phyloP scores from a whole-genome alignment of 2,113 vertebrate species.

The Strigops habroptila region DNA sequence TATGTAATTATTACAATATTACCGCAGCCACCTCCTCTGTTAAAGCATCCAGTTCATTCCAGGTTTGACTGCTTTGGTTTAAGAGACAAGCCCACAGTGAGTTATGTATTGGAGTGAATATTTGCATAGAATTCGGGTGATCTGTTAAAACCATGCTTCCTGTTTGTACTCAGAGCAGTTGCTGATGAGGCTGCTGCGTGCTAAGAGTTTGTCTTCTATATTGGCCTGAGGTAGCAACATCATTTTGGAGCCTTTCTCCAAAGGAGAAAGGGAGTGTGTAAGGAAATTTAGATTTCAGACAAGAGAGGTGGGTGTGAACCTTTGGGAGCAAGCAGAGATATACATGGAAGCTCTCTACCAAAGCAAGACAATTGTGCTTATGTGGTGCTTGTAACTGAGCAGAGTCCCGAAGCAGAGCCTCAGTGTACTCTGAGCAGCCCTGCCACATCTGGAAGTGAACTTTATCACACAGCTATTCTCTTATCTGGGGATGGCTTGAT shows the following conservation, averaged over 20 bases:
- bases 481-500: not conserved
- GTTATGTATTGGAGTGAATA: not conserved
- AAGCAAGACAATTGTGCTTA: not conserved
- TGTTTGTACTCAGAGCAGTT: not conserved
- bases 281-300: not conserved
- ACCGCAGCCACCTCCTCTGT: not conserved
- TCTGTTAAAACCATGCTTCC: not conserved
- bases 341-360: not conserved
- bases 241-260: not conserved
- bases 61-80: not conserved
- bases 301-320: not conserved
- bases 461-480: not conserved
- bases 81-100: not conserved
- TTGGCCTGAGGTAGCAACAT: not conserved
- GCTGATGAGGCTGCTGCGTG: not conserved
- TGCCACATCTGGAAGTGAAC: not conserved
- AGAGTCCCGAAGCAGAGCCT: not conserved
- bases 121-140: not conserved
- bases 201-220: not conserved
- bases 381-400: not conserved
- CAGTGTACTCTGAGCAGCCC: not conserved
- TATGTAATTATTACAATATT: slow-evolving; percentile 40
- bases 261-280: not conserved
- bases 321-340: not conserved
- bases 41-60: not conserved